Evolutionary conservation across 2,113 vertebrate species (phyloP), one percentile per base, ranked within the genome.

Genomic region (Gallinago paraguaiae): DNA sequence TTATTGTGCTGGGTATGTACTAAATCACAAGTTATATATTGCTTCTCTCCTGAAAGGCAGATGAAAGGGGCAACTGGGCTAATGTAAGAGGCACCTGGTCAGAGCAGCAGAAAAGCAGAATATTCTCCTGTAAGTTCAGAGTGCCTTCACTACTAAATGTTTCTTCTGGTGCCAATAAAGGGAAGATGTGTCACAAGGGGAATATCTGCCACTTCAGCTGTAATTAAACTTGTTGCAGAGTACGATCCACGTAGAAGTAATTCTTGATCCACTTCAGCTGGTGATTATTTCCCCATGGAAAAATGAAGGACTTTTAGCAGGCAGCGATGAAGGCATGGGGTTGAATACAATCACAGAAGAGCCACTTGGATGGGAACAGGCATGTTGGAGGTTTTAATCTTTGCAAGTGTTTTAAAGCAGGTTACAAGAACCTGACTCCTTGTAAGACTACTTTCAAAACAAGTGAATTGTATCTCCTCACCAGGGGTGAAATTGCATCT

Each of bases 201-300:
- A 92, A 64, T 88, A 86, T 88, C 78, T 93, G 63, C 86, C 91
- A 94, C 92, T 96, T 96, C 86, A 96, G 18, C 43, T 91, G 59
- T 89, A 96, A 96, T 96, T 96, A 96, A 96, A 97, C 81, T 91
- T 95, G 84, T 91, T 94, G 78, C 92, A 51, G 80, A 92, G 86
- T 56, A 84, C 69, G 93, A 96, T 86, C 81, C 93, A 92, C 2
- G 0, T 77, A 72, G 65, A 94, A 95, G 92, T 82, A 93, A 94
- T 91, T 96, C 86, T 91, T 89, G 88, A 95, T 87, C 77, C 81
- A 91, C 81, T 93, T 95, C 93, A 96, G 86, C 64, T 82, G 74
- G 69, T 63, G 83, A 91, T 96, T 96, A 93, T 92, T 96, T 95
- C 93, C 92, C 95, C 83, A 89, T 7, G 88, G 91, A 94, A 94